phyloP scores from a whole-genome alignment of 2,797 vertebrate species.

The Chelidonichthys spinosus region DNA sequence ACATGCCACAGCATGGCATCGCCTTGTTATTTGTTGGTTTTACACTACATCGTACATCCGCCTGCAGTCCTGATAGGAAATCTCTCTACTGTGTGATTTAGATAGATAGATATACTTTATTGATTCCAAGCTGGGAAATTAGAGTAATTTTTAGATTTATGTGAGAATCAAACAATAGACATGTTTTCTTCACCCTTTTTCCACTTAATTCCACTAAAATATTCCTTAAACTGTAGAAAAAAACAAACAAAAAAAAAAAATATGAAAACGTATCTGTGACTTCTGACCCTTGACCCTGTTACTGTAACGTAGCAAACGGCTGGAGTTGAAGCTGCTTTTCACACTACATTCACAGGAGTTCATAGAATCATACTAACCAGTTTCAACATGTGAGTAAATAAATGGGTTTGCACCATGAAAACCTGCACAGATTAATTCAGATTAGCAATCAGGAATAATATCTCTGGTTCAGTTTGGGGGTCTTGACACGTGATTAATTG shows the following conservation, averaged over 20 bases:
- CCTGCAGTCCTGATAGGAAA: neutral
- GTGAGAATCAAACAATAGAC: neutral
- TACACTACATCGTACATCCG: neutral
- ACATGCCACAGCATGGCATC: too few relatives aligned
- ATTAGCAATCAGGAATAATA: too few relatives aligned
- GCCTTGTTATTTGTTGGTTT: neutral
- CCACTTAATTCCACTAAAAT: neutral
- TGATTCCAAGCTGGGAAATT: too few relatives aligned
- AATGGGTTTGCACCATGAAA: too few relatives aligned
- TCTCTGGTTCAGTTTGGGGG: too few relatives aligned
- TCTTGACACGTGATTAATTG: too few relatives aligned
- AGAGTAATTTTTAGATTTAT: too few relatives aligned
- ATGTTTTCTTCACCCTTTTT: neutral
- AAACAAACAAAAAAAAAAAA: neutral
- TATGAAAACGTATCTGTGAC: neutral
- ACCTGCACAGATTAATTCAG: too few relatives aligned
- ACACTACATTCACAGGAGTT: neutral
- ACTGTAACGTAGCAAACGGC: neutral
- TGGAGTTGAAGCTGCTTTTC: neutral
- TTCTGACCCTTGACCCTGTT: slow-evolving; percentile 1
- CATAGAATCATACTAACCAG: too few relatives aligned
- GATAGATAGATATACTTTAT: too few relatives aligned
- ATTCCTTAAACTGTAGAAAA: neutral
- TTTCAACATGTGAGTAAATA: too few relatives aligned
- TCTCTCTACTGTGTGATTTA: too few relatives aligned